These are phyloP conservation scores for Apodemia duryi DNA, from an alignment of 2,888 invertebrate species.

Conservation along the genomic window DNA sequence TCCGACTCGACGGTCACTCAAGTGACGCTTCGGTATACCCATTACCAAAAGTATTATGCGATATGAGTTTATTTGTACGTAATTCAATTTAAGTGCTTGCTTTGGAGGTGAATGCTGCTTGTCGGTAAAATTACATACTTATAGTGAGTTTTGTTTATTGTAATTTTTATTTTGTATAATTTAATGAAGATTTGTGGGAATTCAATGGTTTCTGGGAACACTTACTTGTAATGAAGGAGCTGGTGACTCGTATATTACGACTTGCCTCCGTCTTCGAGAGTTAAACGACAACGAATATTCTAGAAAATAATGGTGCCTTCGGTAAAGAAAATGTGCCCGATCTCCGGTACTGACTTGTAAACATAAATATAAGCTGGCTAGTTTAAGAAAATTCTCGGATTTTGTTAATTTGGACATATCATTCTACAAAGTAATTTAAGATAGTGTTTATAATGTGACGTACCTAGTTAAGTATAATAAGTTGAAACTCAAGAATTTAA, in stretches of 20 bases:
- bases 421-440: conserved; percentile 61
- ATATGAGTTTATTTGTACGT: conserved; percentile 49
- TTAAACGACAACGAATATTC: conserved; percentile 65
- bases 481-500: conserved; percentile 74
- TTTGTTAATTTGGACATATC: conserved; percentile 63
- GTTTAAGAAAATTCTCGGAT: conserved; percentile 63
- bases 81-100: conserved; percentile 50
- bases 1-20: conserved; percentile 45
- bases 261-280: conserved; percentile 73
- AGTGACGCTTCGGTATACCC: conserved; percentile 52
- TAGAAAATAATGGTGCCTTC: conserved; percentile 44
- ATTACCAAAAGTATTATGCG: conserved; percentile 76
- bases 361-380: conserved; percentile 56
- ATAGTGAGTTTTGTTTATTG: conserved; percentile 45
- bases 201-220: conserved; percentile 60
- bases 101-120: conserved; percentile 47
- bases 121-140: conserved; percentile 26
- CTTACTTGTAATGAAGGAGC: conserved; percentile 63
- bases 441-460: conserved; percentile 73
- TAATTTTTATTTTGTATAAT: conserved; percentile 49
- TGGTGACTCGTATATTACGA: conserved; percentile 69
- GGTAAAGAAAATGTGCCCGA: conserved; percentile 60
- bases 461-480: conserved; percentile 73
- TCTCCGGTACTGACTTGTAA: conserved; percentile 67
- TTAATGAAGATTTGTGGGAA: conserved; percentile 50